Base-by-base conservation (phyloP, 2,888 invertebrate genomes). In the Osedax frankpressi region DNA sequence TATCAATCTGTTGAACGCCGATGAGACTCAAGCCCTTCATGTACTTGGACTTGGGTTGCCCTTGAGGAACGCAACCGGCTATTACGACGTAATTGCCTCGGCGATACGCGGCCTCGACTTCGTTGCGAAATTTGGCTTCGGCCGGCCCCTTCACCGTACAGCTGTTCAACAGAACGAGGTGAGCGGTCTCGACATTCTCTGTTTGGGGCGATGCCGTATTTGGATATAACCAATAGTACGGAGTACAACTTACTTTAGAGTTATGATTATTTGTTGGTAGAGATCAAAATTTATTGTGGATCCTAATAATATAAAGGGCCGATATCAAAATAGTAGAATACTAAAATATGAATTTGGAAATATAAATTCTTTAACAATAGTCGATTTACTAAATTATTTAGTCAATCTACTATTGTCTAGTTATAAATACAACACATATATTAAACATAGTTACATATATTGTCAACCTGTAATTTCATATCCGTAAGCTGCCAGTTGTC, bases 61-160 rank as follows among this genome's bases (percentile, higher is more conserved):
- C 95, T 85, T 96, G 96, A 0, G 96, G 93, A 3, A 97, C 96
- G 84, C 97, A 98, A 0, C 97, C 97, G 0, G 97, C 94, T n/a
- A 96, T 89, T 1, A 98, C 94, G 24, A 97, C 88, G 78, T 90
- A 89, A 79, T 94, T 92, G 0, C 91, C 91, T 1, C 87, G 86
- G 29, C 88, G 87, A 79, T 87, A 87, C 0, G 91, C 94, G 3
- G 88, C 86, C 76, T 76, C 81, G 71, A 96, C 85, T 75, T 86
- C 86, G 87, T 95, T 95, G 76, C 91, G 89, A 86, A 96, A 90
- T 86, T 95, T 92, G 82, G 94, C 94, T 82, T 98, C 97, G 0
- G 95, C 91, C 0, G 98, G 98, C 83, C 90, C 95, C 84, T 98
- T 98, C 0, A 98, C 97, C 0, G 97, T 98, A 83, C 97, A 98